phyloP scores from a whole-genome alignment of 2,797 vertebrate genomes.

The Salmo trutta region DNA sequence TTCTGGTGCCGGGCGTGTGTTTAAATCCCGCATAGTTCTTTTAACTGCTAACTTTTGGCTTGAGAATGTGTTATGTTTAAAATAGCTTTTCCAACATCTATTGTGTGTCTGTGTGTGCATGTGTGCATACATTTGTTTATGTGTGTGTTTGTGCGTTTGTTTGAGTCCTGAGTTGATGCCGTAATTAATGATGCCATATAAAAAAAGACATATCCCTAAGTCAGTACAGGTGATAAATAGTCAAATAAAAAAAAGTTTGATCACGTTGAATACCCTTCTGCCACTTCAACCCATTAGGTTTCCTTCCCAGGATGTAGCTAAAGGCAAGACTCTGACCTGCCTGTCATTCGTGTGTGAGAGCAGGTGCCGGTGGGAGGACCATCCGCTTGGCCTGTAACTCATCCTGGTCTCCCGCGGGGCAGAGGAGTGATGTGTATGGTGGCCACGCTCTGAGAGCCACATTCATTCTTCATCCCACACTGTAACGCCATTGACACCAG shows the following conservation, averaged over 20 bases:
- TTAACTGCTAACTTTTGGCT: background rate
- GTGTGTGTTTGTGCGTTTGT: background rate
- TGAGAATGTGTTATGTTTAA: background rate
- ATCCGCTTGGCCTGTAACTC: constrained; percentile 58
- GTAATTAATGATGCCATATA: background rate
- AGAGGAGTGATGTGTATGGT: constrained; percentile 63
- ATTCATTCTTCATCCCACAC: constrained; percentile 59
- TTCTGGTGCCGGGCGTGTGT: constrained; percentile 25
- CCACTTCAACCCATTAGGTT: background rate
- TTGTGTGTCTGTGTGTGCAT: background rate
- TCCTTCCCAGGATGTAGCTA: background rate
- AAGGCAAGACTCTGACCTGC: constrained; percentile 28
- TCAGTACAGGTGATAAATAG: constrained; percentile 18
- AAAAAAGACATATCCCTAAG: background rate
- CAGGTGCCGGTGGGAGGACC: constrained; percentile 49
- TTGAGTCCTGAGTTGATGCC: background rate
- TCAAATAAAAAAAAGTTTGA: constrained; percentile 11
- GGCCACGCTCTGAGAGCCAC: constrained; percentile 48
- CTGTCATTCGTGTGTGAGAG: constrained; percentile 33
- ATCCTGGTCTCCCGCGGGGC: constrained; percentile 51
- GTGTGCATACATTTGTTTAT: constrained; percentile 1
- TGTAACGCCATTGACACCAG: constrained; percentile 52
- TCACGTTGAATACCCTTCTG: constrained; percentile 23
- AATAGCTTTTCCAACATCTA: background rate
- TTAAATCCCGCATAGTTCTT: background rate